A percentile compares a stretch with the other conserved stretches of the same genome.
Conservation (phyloP, 2,113 vertebrate genomes). For the Acrocephalus kingi region DNA sequence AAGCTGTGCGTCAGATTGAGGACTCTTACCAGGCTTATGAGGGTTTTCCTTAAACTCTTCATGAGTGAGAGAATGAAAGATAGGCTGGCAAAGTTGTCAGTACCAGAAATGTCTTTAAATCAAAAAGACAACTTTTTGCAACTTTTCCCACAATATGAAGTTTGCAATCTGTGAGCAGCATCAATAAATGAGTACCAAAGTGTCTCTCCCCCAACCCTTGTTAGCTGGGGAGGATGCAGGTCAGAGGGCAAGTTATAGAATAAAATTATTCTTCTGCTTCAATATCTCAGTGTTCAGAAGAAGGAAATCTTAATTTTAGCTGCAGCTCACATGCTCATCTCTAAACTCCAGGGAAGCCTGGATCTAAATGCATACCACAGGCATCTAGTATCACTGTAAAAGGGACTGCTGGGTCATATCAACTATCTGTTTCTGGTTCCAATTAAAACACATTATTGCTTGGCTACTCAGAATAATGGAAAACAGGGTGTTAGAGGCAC, state of each 20-base stretch:
- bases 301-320: not conserved
- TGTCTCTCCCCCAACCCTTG: accelerated
- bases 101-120: not conserved
- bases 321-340: not conserved
- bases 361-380: accelerated
- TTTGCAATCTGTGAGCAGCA: not conserved
- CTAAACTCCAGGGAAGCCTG: not conserved
- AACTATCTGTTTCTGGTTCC: not conserved
- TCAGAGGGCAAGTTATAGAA: not conserved
- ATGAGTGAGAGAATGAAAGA: not conserved
- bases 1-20: not conserved
- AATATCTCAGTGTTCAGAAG: not conserved
- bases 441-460: not conserved
- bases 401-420: not conserved
- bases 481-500: not conserved
- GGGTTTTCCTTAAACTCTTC: not conserved
- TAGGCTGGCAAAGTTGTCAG: not conserved
- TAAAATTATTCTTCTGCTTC: not conserved
- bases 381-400: not conserved
- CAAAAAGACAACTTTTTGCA: not conserved
- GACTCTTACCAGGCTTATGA: not conserved
- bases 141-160: not conserved
- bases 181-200: not conserved
- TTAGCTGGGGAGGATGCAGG: not conserved
- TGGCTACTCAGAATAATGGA: not conserved